Evolutionary conservation across 2,888 invertebrate species (phyloP), one percentile per base, ranked within the genome.

Genomic region (Magallana nippona): DNA sequence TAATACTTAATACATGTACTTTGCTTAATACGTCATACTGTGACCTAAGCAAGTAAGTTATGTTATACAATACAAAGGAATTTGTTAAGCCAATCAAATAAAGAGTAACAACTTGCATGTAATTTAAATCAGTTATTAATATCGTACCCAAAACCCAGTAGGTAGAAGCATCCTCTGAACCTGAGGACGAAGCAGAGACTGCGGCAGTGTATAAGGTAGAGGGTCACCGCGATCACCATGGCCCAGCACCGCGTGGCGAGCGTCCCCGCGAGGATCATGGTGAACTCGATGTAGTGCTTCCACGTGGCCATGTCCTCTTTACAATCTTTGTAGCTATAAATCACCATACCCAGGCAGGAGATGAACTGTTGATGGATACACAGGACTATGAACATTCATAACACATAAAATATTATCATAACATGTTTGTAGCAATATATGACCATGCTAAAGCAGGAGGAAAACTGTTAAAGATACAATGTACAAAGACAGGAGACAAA

Each of bases 161-260:
- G 87, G 80, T 86, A 88, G 2, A 94, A 84, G 89, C 89, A 91
- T 63, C 89, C 85, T 82, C 97, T 96, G 1, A 97, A 93, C 81
- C 96, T 96, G 55, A 97, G 95, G 84, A 98, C 96, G 94, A 97
- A 97, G 91, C 97, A 97, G 2, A 97, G 95, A 86, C 98, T 97
- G 84, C 97, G 96, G 86, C 97, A 97, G 94, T 97, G 96, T 83
- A 98, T 95, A 93, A 98, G 96, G 56, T 98, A 95, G 58, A 98
- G 94, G 10, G 96, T 96, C 58, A 97, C 95, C 1, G 98, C 97
- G 84, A 98, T 95, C 91, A 97, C 96, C 11, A 97, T 96, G 0
- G 98, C 97, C 97, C 97, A 98, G 82, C 98, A 95, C 85, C 98
- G 95, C 80, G 97, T 96, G 85, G 97, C 97, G 92, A 97, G 97